Evolutionary conservation across 2,797 vertebrate species (phyloP), one percentile per base, ranked within the genome.

Genomic region (Eleutherodactylus coqui): DNA sequence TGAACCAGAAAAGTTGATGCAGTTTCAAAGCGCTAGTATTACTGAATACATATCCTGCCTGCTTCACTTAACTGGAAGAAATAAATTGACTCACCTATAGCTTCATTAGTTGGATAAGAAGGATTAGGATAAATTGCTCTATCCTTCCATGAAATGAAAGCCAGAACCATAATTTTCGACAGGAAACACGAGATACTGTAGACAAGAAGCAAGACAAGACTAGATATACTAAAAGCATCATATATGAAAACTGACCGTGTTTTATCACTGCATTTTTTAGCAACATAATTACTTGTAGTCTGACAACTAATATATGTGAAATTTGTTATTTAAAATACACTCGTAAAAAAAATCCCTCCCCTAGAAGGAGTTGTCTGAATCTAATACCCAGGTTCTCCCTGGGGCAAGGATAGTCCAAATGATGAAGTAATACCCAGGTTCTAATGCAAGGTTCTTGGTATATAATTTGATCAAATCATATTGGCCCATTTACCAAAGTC

Each of bases 61-160:
- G 69, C 45, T 84, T 87, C 27, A 80, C 83, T 87, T 84, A 84
- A 83, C 73, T 83, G 45, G 86, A 87, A 84, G 69, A 79, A 80
- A 80, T 75, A 38, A 43, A 53, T 64, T 55, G 34, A 62, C 43
- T 84, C 55, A 80, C 55, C 60, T 80, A 64, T 75, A 78, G 24
- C 51, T 72, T 79, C 16, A 83, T 83, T 83, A 55, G 47, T 77
- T 77, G 32, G 21, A 70, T 69, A 82, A 19, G 16, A 58, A 77
- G 73, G 62, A 82, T 86, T 86, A 41, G 47, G 19, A 77, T 58
- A 58, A 76, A 77, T 78, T 82, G 58, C 58, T 47, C 5, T 19
- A n/a, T 47, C 24, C 34, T 34, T 38, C 11, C 16, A 51, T 8
- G 38, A 55, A 75, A 69, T 85, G 45, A 55, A 70, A 72, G 47